Base-by-base conservation (phyloP, 1,140 invertebrate species). In the Rhizoglyphus robini region DNA sequence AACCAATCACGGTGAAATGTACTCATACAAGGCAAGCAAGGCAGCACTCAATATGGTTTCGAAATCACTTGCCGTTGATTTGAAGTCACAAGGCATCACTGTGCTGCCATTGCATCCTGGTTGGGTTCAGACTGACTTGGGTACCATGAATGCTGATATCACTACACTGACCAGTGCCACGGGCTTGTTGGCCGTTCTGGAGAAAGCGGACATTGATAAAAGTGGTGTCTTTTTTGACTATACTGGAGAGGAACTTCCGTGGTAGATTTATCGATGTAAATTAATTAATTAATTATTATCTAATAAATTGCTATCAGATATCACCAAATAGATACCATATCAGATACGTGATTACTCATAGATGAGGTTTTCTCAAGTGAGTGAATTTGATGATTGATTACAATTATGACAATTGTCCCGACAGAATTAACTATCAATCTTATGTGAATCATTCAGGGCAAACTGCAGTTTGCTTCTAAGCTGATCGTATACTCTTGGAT, bases 111-210 rank as follows among this genome's bases (percentile, higher is more conserved):
- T 95, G 51, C 90, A 94, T 78, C 90, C 90, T 1, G 90, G 90
- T 1, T 94, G 90, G 90, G 87, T 93, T 0, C 83, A 84, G 71
- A 94, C 90, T 0, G 86, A 88, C 65, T 87, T 94, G 87, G 90
- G 90, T 3, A 88, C 88, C 11, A 74, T 76, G 54, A 85, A 83
- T 69, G 90, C 90, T 1, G 83, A 83, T 0, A 72, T 91, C 13
- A 82, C 84, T 62, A 75, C 88, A 13, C 78, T 84, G 47, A 78
- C 81, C 1, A 85, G 85, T 72, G 80, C 83, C 0, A 69, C 68
- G 0, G 76, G 79, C 5, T 84, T 93, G 29, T 73, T 92, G 4
- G 74, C 81, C 13, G 83, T 83, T 0, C 72, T 92, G 13, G 67
- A 76, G 34, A 77, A 74, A 0, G 72, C 91, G 1, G 78, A 76